phyloP scores from a whole-genome alignment of 2,797 vertebrate species.

The Acrocephalus scirpaceus region DNA sequence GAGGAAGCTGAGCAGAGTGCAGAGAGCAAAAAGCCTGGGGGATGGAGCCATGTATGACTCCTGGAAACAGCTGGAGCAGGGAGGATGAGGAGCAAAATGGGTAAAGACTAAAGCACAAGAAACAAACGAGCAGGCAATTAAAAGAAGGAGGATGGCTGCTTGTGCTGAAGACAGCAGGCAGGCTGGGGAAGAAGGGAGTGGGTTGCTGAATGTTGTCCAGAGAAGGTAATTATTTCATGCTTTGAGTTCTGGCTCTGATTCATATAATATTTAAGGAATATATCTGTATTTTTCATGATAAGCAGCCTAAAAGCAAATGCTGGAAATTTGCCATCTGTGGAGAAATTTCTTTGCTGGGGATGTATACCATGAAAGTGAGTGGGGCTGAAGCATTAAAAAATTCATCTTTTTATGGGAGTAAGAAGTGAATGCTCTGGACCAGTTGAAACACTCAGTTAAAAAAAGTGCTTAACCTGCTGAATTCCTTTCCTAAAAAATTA shows the following conservation, averaged over 20 bases:
- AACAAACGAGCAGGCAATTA: not conserved
- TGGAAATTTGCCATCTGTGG: slow-evolving; percentile 11
- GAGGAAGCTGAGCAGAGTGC: not conserved
- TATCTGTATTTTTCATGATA: slow-evolving; percentile 35
- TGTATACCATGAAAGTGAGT: not conserved
- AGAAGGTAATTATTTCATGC: slow-evolving; percentile 34
- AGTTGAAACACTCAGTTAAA: not conserved
- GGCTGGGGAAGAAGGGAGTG: not conserved
- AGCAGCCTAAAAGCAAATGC: slow-evolving; percentile 30
- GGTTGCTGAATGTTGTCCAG: slow-evolving; percentile 8
- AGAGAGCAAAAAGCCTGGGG: not conserved
- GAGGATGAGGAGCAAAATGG: not conserved
- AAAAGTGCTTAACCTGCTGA: not conserved
- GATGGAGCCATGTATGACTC: not conserved
- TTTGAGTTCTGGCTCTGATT: slow-evolving; percentile 12
- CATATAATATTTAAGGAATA: slow-evolving; percentile 41
- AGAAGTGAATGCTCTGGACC: not conserved
- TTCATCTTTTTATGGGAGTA: not conserved
- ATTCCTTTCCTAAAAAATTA: not conserved
- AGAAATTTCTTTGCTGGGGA: not conserved
- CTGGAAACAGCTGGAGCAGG: not conserved
- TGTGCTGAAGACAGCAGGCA: not conserved
- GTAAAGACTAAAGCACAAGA: not conserved
- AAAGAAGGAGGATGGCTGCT: not conserved
- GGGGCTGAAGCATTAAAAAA: slow-evolving; percentile 27